Conservation (phyloP, 2,113 vertebrate genomes). For the Mastomys coucha region DNA sequence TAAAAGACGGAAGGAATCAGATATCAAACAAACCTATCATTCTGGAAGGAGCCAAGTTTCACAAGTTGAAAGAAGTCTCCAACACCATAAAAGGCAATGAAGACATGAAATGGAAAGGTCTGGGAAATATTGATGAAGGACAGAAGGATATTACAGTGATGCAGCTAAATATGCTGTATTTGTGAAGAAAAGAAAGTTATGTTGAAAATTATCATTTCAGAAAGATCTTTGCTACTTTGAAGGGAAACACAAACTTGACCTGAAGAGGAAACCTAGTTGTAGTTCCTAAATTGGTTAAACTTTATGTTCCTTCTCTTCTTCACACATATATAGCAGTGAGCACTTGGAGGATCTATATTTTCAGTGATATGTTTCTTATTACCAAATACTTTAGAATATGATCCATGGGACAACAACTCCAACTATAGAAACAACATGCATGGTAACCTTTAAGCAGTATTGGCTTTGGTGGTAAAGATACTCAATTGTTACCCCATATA, state of each 20-base stretch:
- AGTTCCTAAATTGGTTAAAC: neutral
- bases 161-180: neutral
- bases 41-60: neutral
- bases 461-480: neutral
- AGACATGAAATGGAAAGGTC: neutral
- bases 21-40: neutral
- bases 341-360: neutral
- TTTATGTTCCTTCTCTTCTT: neutral
- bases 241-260: neutral
- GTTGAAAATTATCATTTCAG: neutral
- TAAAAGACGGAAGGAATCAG: neutral
- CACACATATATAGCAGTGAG: neutral
- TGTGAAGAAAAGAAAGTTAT: neutral
- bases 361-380: neutral
- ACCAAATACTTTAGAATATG: conserved; percentile 21
- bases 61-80: neutral
- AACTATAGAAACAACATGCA: neutral
- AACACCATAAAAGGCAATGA: neutral
- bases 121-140: neutral
- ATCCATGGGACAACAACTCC: neutral
- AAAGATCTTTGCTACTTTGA: neutral
- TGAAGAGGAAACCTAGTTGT: neutral
- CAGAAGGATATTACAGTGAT: neutral
- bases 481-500: neutral
- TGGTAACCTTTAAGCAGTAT: neutral